Conservation (phyloP, 2,888 invertebrate genomes). For the Melinaea marsaeus region DNA sequence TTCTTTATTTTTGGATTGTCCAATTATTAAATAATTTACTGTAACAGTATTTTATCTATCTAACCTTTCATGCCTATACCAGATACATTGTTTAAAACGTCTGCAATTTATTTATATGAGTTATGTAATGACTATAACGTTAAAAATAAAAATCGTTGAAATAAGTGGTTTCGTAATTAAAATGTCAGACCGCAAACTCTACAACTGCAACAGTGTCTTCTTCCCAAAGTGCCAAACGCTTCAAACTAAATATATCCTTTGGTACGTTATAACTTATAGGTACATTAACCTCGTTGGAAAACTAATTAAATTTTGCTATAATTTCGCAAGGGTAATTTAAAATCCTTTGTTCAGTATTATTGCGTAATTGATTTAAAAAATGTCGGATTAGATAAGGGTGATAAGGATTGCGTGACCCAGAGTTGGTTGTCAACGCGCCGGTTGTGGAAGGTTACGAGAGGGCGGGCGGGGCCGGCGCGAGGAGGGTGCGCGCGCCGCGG, state of each 20-base stretch:
- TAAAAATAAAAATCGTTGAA: constrained; percentile 51
- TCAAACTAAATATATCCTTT: too few relatives aligned
- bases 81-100: constrained; percentile 20
- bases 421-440: constrained; percentile 63
- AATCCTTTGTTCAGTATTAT: too few relatives aligned
- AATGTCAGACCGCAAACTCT: constrained; percentile 37
- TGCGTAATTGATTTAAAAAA: not conserved
- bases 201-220: not conserved
- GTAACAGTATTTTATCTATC: not conserved
- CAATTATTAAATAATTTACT: too few relatives aligned
- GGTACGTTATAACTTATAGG: too few relatives aligned
- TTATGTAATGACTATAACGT: constrained; percentile 60
- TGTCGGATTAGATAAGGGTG: not conserved
- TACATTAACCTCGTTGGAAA: too few relatives aligned
- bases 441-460: constrained; percentile 70
- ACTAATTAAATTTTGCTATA: too few relatives aligned
- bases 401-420: constrained; percentile 27
- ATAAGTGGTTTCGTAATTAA: constrained; percentile 51
- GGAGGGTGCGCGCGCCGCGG: constrained; percentile 41
- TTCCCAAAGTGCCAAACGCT: too few relatives aligned
- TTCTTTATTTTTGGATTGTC: too few relatives aligned
- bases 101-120: constrained; percentile 52
- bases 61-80: not conserved
- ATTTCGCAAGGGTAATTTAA: too few relatives aligned
- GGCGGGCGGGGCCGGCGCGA: constrained; percentile 46